Percentiles rank a stretch among this genome's conserved stretches.
These are phyloP conservation scores for Pedetes capensis DNA, from an alignment of 2,113 vertebrate genomes.

Conservation along the genomic window DNA sequence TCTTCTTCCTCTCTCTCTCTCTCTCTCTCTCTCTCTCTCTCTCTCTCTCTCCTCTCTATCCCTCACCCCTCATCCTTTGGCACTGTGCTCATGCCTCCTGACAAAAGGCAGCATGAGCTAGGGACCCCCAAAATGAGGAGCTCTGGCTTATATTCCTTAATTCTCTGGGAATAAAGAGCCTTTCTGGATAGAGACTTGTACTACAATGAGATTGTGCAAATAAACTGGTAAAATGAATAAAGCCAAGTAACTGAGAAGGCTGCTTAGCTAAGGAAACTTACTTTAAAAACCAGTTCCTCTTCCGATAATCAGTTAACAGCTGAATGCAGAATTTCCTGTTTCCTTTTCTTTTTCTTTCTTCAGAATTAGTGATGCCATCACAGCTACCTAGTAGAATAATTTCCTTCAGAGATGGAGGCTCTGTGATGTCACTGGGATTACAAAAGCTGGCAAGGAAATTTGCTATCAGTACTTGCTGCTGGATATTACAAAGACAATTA, in stretches of 20 bases:
- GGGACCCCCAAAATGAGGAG: neutral
- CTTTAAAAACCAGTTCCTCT: neutral
- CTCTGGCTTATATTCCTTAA: neutral
- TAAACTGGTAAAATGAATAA: neutral
- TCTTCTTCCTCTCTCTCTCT: neutral
- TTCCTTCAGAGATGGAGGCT: neutral
- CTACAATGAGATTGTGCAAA: neutral
- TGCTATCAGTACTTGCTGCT: neutral
- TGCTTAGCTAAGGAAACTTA: conserved; percentile 6
- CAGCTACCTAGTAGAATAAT: neutral
- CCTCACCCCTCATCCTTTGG: neutral
- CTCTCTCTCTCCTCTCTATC: neutral
- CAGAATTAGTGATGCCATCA: neutral
- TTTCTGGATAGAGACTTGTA: neutral
- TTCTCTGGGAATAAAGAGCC: neutral
- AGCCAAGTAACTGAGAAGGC: neutral
- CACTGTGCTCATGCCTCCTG: neutral
- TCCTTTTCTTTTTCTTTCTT: neutral
- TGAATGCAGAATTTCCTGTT: conserved; percentile 39
- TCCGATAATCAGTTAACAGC: conserved; percentile 37
- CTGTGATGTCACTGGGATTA: neutral
- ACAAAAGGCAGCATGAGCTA: neutral
- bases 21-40: neutral
- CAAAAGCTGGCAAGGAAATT: neutral
- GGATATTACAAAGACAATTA: conserved; percentile 27